Evolutionary conservation across 2,888 invertebrate species (phyloP).

Genomic region (Epinotia ramella): DNA sequence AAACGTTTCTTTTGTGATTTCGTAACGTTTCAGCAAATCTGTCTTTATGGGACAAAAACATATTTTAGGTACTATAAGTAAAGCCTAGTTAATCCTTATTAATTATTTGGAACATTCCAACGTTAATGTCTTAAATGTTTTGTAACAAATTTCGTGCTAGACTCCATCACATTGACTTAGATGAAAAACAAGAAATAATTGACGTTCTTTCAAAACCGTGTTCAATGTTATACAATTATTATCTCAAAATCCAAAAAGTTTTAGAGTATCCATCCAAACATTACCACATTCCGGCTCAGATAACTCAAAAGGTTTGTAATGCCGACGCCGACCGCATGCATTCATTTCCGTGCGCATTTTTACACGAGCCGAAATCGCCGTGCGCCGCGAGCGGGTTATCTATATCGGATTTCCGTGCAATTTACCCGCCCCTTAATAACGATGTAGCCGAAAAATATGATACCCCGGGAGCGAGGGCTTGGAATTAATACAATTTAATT

Average conservation of each 20-base stretch:
- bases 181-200: too few species aligned
- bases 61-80: too few species aligned
- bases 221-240: not conserved
- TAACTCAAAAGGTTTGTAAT: conserved; percentile 1
- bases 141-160: too few species aligned
- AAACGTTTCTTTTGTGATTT: too few species aligned
- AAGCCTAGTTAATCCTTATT: too few species aligned
- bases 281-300: not conserved
- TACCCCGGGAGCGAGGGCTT: conserved; percentile 14
- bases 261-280: not conserved
- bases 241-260: not conserved
- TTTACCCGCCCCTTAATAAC: conserved; percentile 52
- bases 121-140: too few species aligned
- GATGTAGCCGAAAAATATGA: conserved; percentile 48
- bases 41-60: too few species aligned
- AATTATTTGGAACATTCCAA: too few species aligned
- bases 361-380: conserved; percentile 25
- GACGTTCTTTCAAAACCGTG: not conserved
- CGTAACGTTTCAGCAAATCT: too few species aligned
- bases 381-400: conserved; percentile 50
- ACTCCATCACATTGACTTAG: too few species aligned
- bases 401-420: conserved; percentile 57
- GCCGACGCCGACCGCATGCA: conserved; percentile 11
- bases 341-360: conserved; percentile 19
- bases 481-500: not conserved